Base-by-base conservation (phyloP, 92 coral and sea anemone genomes). In the Anthopleura xanthogrammica region DNA sequence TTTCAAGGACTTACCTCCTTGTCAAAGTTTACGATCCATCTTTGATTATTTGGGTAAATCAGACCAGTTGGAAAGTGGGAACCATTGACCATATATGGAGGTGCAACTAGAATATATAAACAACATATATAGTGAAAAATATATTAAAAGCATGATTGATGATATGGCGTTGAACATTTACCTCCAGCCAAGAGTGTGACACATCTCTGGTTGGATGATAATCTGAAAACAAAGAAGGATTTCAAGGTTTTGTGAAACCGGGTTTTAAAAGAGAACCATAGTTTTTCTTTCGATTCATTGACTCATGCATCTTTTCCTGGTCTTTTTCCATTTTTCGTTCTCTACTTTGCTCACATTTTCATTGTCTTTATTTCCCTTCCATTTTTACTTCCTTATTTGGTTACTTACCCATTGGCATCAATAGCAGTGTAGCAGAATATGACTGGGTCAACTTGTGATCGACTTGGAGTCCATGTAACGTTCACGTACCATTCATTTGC, bases 381-480 rank as follows among this genome's bases (percentile, higher is more conserved):
- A 46, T 46, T 46, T 46, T 46, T 5, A 46, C 50, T 2, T 46
- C 9, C 9, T 46, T 46, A 9, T 46, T 50, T 50, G 54, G 7
- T 71, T 48, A 58, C 94, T 86, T 77, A 93, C 97, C 97, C 97
- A 14, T 82, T 88, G 57, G 74, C 29, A 60, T 91, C 94, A 46
- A 91, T 56, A 41, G 92, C 97, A 17, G 91, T 91, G 80, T 85
- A 93, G 80, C 97, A 93, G 83, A 93, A 93, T 58, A 93, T 86
- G 78, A 88, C 89, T n/a, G 97, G 86, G 24, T 88, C 92, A 56
- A 88, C 82, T 77, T 86, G 82, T 16, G 90, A 86, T 52, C 79
- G 80, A 57, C 72, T 62, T 60, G 97, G 94, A 16, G 92, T 83
- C 92, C 94, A 93, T 23, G 92, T 91, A 19, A 91, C 86, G 82